Evolutionary conservation across 2,888 invertebrate genomes (phyloP), one percentile per base, ranked within the genome.

Genomic region (Polydrusus cervinus): DNA sequence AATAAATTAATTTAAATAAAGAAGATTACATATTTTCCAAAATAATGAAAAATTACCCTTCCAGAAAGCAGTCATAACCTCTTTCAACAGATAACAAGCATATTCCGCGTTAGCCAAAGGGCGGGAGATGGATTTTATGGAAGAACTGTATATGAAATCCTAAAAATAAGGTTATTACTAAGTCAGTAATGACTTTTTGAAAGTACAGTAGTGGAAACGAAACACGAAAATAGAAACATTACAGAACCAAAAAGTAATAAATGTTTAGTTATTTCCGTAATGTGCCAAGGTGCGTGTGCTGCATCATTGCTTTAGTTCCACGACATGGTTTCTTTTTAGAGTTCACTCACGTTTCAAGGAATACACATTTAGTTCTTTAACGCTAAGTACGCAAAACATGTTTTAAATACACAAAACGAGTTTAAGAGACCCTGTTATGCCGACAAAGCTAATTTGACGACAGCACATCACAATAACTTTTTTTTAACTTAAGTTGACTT

Each of bases 331-430:
- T 62, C 45, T 45, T 47, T 34, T 62, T 60, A 60, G 57, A 77
- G 77, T 78, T 74, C 72, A 68, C 70, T 78, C 78, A 80, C 80
- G 80, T 80, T 78, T 78, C 71, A 70, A 69, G 70, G 75, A 77
- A 75, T 76, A 74, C 49, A 66, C 74, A 73, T 77, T 78, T 76
- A 78, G 78, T 75, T 73, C 68, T 70, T 49, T 64, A 72, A 73
- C 68, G 60, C 74, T 78, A 72, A 73, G 75, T 75, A 79, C 77
- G 75, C 77, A 76, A 78, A 78, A 78, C 77, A 77, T 78, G 78
- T 73, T 74, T 67, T 55, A 78, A 74, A 73, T 75, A 77, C 76
- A 75, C 76, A 74, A 78, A 78, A 78, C 76, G 76, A 77, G 78
- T 73, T 74, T 67, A 66, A 76, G 72, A 73, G 71, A 76, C 51